Base-by-base conservation (phyloP, 2,113 vertebrate genomes). In the Lycaon pictus region DNA sequence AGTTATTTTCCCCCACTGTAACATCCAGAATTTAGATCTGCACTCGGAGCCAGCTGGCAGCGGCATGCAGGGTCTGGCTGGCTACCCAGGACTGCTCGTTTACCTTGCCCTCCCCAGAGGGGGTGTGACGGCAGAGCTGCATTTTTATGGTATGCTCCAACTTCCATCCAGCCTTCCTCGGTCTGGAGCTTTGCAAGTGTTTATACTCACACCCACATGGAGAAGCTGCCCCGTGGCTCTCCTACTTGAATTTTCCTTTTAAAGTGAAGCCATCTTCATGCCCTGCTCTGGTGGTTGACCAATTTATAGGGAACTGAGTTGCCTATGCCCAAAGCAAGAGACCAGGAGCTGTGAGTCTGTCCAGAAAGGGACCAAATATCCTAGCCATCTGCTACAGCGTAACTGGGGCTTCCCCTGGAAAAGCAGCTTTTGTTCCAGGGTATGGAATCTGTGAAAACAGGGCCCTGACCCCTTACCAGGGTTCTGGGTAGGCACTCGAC, bases 191-290 rank as follows among this genome's bases (percentile, higher is more conserved):
- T 60, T 65, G 82, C 62, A 83, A 98, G 97, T 97, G 90, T 88
- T 93, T 92, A 79, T 74, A 74, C 63, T 87, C 93, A 80, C 51
- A 62, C 37, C 60, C 90, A 76, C 65, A 84, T 5, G 27, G 22
- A 77, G 43, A 88, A 60, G 62, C 62, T 97, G 85, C 92, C 96
- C 93, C 27, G 16, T 0, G 67, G 82, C 37, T 53, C 88, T 72
- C 74, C 72, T 97, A 85, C 58, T 93, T 93, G 94, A 92, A 89
- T 97, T 98, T 88, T 87, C 83, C 93, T 98, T 97, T 96, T 96
- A 93, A 82, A 98, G 89, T 69, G 93, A 94, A 98, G 92, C 88
- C 88, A 97, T 90, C 58, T 93, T 90, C 53, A 55, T 69, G 91
- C 90, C 69, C 84, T 93, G 25, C 37, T 81, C 76, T 94, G 88